These are phyloP conservation scores for Xylota sylvarum DNA, from an alignment of 2,888 invertebrate genomes.

Conservation along the genomic window DNA sequence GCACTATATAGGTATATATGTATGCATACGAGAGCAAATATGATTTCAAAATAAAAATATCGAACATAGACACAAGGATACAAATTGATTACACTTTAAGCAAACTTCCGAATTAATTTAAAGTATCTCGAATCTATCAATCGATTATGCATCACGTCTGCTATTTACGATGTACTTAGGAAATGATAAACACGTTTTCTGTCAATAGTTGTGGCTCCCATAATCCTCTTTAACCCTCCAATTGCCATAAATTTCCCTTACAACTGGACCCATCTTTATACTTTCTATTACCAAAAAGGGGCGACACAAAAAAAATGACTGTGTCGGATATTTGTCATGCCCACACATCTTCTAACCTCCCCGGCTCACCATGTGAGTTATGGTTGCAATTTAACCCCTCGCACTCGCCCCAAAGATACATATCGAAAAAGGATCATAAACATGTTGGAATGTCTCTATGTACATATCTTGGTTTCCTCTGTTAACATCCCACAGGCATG, in stretches of 20 bases:
- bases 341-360: background rate
- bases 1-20: too few species aligned
- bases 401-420: background rate
- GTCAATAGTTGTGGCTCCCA: constrained; percentile 21
- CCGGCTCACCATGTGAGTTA: constrained; percentile 9
- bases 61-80: too few species aligned
- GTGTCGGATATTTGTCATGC: constrained; percentile 22
- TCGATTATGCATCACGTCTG: constrained; percentile 33
- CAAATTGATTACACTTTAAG: background rate
- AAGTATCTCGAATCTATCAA: constrained; percentile 4
- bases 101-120: background rate
- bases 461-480: constrained; percentile 21
- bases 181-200: constrained; percentile 52
- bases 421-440: constrained; percentile 56
- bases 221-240: constrained; percentile 2
- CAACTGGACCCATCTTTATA: background rate
- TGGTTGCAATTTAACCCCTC: constrained; percentile 17
- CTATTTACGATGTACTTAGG: constrained; percentile 50
- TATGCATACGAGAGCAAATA: too few species aligned
- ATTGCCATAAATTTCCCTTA: constrained; percentile 31
- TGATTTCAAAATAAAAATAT: too few species aligned
- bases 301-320: background rate
- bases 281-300: background rate
- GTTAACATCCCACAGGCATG: constrained; percentile 45
- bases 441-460: constrained; percentile 45